Conservation (phyloP, 23 tunicate species). For the Styela plicata region DNA sequence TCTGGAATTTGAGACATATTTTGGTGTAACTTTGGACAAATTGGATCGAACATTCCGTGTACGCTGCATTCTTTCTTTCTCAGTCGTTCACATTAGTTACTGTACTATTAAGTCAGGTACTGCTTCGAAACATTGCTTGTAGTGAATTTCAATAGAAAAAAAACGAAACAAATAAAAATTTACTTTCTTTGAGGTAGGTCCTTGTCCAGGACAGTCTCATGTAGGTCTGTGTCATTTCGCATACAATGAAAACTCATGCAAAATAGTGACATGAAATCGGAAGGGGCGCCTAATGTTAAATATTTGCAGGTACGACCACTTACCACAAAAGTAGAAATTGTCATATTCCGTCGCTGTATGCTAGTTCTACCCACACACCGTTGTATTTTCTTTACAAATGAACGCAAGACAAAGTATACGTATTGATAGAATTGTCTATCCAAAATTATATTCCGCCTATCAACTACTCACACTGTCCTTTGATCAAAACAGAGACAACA, state of each 20-base stretch:
- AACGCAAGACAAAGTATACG: neutral
- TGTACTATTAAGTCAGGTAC: neutral
- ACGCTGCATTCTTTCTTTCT: neutral
- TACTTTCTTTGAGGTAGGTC: no score
- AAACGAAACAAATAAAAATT: no score
- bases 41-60: no score
- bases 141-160: neutral
- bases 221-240: no score
- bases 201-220: no score
- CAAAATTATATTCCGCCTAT: neutral
- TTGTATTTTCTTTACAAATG: no score
- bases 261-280: no score
- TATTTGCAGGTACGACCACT: neutral
- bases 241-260: no score
- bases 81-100: neutral
- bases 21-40: neutral
- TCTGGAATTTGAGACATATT: neutral
- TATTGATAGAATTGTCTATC: neutral
- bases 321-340: neutral
- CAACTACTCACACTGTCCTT: neutral
- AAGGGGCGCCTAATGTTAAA: no score
- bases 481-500: neutral
- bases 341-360: neutral
- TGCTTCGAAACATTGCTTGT: neutral
- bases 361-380: no score